A percentile compares a stretch with the other conserved stretches of the same genome.
Conservation (phyloP, 2,888 invertebrate genomes). For the Eupithecia abbreviata region DNA sequence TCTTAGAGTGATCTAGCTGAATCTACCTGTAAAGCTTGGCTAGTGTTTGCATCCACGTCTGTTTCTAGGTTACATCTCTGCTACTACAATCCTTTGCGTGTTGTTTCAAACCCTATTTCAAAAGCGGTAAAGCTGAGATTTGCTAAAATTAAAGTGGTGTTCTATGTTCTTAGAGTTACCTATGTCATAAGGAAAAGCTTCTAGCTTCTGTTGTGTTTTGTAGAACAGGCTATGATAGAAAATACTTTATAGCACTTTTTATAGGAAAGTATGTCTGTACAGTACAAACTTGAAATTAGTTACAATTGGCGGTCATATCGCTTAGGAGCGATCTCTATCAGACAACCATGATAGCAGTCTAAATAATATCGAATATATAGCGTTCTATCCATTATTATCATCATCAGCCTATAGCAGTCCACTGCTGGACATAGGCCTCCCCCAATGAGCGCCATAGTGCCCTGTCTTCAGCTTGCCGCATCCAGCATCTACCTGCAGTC, state of each 20-base stretch:
- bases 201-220: not conserved
- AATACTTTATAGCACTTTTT: too few relatives aligned
- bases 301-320: too few relatives aligned
- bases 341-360: not conserved
- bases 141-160: conserved; percentile 9
- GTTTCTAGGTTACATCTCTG: conserved; percentile 46
- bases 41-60: conserved; percentile 37
- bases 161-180: not conserved
- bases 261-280: too few relatives aligned
- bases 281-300: too few relatives aligned
- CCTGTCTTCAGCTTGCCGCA: too few relatives aligned
- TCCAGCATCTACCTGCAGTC: too few relatives aligned
- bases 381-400: not conserved
- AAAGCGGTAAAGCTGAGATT: conserved; percentile 8
- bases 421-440: too few relatives aligned
- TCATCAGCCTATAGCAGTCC: too few relatives aligned
- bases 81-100: conserved; percentile 10
- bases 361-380: not conserved
- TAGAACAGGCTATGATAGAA: not conserved
- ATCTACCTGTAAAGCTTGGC: not conserved
- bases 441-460: too few relatives aligned
- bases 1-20: conserved; percentile 20
- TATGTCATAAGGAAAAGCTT: not conserved
- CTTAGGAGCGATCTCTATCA: too few relatives aligned
- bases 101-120: conserved; percentile 20